Base-by-base conservation (phyloP, 2,888 invertebrate species). In the Ophion costatus region DNA sequence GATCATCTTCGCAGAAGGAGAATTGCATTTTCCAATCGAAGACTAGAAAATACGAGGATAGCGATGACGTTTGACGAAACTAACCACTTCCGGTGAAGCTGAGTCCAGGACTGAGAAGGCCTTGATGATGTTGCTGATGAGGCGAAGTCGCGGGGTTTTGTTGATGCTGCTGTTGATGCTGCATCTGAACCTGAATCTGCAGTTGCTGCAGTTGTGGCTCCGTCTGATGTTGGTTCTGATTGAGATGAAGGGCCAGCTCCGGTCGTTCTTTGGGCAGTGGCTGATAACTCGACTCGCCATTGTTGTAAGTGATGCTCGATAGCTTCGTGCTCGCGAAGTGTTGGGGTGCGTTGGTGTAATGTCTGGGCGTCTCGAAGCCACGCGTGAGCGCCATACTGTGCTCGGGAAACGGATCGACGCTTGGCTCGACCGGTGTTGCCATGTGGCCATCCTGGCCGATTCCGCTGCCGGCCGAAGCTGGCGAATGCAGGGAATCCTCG, bases 361-460 rank as follows among this genome's bases (percentile, higher is more conserved):
- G 92, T 87, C 93, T 91, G n/a, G 87, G 69, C 29, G 89, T 38
- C 67, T 89, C 88, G 71, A 89, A 84, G 73, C 88, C 86, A 79
- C 91, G 79, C 29, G 91, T 89, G 76, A 94, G 85, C 59, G 91
- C 90, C 90, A 96, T 95, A 80, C 96, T 95, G 94, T 97, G 97
- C 90, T 97, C 98, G 74, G 97, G 96, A 92, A 97, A 96, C 6
- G 96, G 95, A 91, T 97, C 97, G 82, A 97, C 94, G 73, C 94
- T 94, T 67, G 95, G 96, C 89, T 96, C 96, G 67, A 96, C 95
- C 51, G 96, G 95, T 81, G 95, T 95, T 0, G 96, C 96, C 87
- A 97, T 95, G 78, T 93, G 93, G 4, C 90, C 91, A n/a, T 93
- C 94, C 51, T 93, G 93, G 0, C 90, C 92, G 51, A 91, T 90